Evolutionary conservation across 2,113 vertebrate genomes (phyloP).

Genomic region (Acrocephalus arundinaceus): DNA sequence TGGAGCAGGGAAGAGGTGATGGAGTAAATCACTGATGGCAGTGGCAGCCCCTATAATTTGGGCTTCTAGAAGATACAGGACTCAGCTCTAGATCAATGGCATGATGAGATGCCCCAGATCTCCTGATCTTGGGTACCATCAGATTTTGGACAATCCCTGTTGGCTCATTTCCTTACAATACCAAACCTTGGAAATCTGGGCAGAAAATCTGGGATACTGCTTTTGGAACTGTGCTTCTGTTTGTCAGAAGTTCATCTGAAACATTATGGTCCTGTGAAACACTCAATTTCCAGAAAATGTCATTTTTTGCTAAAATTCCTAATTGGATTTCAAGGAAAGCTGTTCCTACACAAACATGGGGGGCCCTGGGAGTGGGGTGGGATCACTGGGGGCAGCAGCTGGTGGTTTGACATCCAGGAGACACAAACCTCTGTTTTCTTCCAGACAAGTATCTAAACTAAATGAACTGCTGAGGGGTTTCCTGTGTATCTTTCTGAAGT

Average conservation of each 20-base stretch:
- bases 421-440: neutral
- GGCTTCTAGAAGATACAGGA: neutral
- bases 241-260: neutral
- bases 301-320: neutral
- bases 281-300: neutral
- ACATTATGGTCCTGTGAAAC: neutral
- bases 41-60: neutral
- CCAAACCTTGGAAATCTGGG: neutral
- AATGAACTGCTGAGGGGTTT: neutral
- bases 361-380: neutral
- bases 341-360: fast-evolving
- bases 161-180: fast-evolving
- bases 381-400: neutral
- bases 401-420: neutral
- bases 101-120: neutral
- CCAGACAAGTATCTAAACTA: neutral
- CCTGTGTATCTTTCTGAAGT: neutral
- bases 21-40: neutral
- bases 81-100: neutral
- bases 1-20: neutral
- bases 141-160: neutral
- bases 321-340: neutral
- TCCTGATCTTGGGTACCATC: neutral
- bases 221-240: neutral
- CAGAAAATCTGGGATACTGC: neutral